Base-by-base conservation (phyloP, 2,797 vertebrate genomes). In the Pygocentrus nattereri region DNA sequence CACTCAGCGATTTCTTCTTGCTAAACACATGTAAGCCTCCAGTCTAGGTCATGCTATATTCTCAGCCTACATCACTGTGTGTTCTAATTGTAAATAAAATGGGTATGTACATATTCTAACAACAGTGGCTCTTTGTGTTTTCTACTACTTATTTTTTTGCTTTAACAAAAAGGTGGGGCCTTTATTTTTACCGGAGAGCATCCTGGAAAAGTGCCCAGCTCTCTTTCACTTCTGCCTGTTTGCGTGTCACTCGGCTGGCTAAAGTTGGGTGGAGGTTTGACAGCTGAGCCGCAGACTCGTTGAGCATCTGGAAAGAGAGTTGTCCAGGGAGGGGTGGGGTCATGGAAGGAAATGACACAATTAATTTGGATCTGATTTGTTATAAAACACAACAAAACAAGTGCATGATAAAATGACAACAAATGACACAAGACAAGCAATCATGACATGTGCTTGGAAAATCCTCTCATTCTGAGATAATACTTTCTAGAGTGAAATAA, bases 191-290 rank as follows among this genome's bases (percentile, higher is more conserved):
- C 84, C 80, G 18, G 70, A 70, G 59, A 65, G 69, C 13, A 67
- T 84, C 83, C 67, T 84, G 84, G 27, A 87, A 77, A 59, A 78
- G 89, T 0, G 62, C 80, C 94, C 94, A 95, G 52, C 87, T 90
- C 62, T 93, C 91, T 88, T 93, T 92, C 56, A 94, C 88, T 0
- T 93, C 91, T 18, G 88, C 89, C 61, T 94, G 93, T 79, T 91
- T 94, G 72, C 88, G 87, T 58, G 71, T 72, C 4, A 94, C 88
- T 78, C 19, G 88, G 30, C 84, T 87, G 71, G 90, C 89, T 82
- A 94, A 86, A 61, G 87, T 90, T 62, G 94, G 93, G 84, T 95
- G 94, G 76, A 95, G 90, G 78, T 88, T 92, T 58, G 92, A 93
- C 59, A 95, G 91, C 75, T 93, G 92, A 12, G 92, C 93, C 68